Evolutionary conservation across 2,888 invertebrate genomes (phyloP), one percentile per base, ranked within the genome.

Genomic region (Didymodactylos carnosus): DNA sequence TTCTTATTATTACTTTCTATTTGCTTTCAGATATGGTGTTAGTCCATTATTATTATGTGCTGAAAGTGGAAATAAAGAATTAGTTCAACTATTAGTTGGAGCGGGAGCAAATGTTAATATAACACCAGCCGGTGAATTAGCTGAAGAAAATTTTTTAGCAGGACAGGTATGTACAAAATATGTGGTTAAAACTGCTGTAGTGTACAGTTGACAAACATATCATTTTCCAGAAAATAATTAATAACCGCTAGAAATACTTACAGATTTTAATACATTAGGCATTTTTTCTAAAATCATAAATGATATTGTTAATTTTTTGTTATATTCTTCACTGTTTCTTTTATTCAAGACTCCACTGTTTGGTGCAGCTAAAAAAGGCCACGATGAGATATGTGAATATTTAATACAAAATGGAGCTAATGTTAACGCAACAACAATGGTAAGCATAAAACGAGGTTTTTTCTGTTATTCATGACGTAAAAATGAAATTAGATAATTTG

Each of bases 291-390:
- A n/a, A n/a, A n/a, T n/a, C n/a, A n/a, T n/a, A n/a, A n/a, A n/a
- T n/a, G n/a, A n/a, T n/a, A n/a, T n/a, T n/a, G n/a, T n/a, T n/a
- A n/a, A n/a, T n/a, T n/a, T n/a, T n/a, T n/a, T n/a, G n/a, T n/a
- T n/a, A n/a, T n/a, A n/a, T n/a, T n/a, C n/a, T n/a, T n/a, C n/a
- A n/a, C n/a, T n/a, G n/a, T n/a, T n/a, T n/a, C 11, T 35, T 7
- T 29, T 8, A 3, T 35, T 62, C n/a, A 10, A 62, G 46, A 75
- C 75, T 13, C 75, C 75, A 19, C 51, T 75, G 25, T 75, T 70
- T 41, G 75, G 72, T 39, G 73, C 75, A 39, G 75, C 75, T 4
- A 75, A 75, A 70, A 75, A 75, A 46, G 73, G 73, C 16, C 75
- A 75, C n/a, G 73, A 69, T n/a, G 69, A 75, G 39, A 72, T 72